A percentile compares a stretch with the other conserved stretches of the same genome.
phyloP scores from a whole-genome alignment of 2,113 vertebrate genomes.

The Nyctereutes procyonoides region DNA sequence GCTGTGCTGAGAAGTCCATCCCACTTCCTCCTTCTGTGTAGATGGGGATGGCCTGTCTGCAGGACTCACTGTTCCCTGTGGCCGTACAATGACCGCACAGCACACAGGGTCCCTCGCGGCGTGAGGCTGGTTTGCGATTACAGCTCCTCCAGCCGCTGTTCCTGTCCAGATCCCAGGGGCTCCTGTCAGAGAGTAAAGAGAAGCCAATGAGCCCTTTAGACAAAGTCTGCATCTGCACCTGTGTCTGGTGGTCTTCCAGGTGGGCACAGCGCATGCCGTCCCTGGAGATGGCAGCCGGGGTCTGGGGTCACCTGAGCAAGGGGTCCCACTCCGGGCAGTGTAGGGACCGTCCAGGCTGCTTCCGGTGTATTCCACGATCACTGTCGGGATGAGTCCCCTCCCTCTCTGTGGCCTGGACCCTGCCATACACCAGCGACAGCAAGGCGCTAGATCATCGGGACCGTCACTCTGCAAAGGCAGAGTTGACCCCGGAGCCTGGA shows the following conservation, averaged over 20 bases:
- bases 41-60: neutral
- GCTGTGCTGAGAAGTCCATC: rapidly evolving
- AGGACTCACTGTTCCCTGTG: rapidly evolving
- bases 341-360: neutral
- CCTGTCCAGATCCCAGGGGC: neutral
- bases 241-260: neutral
- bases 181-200: neutral
- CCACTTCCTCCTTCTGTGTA: no score
- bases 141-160: neutral
- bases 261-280: neutral
- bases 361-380: neutral
- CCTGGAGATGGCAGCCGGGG: neutral
- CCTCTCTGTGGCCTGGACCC: neutral
- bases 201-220: neutral
- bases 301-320: neutral
- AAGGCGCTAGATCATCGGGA: neutral
- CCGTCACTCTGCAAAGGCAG: neutral
- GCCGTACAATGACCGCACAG: rapidly evolving
- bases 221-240: neutral
- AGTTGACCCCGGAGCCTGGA: neutral
- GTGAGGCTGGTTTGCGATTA: rapidly evolving
- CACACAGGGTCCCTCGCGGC: rapidly evolving
- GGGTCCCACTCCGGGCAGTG: neutral
- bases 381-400: neutral
- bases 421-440: neutral